These are phyloP conservation scores for Melolontha melolontha DNA, from an alignment of 2,888 invertebrate genomes.

Conservation along the genomic window DNA sequence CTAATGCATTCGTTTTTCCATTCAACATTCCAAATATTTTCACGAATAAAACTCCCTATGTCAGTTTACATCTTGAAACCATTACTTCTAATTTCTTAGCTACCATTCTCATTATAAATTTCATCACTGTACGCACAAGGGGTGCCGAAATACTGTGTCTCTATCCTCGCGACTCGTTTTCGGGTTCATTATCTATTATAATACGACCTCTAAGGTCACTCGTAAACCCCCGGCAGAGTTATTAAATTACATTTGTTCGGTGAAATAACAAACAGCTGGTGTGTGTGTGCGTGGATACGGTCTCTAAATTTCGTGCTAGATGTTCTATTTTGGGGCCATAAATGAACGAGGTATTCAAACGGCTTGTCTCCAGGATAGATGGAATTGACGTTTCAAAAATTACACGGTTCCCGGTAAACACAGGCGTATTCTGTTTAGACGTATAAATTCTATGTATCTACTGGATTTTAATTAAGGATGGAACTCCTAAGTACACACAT, in stretches of 20 bases:
- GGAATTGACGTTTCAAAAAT: conserved; percentile 15
- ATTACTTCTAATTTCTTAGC: too few species aligned
- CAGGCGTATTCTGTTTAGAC: conserved; percentile 4
- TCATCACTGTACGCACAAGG: neutral
- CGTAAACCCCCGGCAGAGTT: conserved; percentile 31
- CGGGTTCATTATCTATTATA: conserved; percentile 42
- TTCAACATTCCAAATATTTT: too few species aligned
- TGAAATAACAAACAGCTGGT: conserved; percentile 24
- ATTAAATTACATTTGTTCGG: conserved; percentile 39
- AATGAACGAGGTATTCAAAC: neutral
- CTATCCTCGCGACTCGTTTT: conserved; percentile 20
- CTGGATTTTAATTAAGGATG: conserved; percentile 29
- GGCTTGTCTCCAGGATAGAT: neutral
- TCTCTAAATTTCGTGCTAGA: conserved; percentile 22
- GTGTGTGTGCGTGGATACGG: neutral
- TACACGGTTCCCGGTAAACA: neutral
- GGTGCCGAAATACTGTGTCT: neutral
- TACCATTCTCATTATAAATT: neutral
- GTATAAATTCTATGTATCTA: neutral
- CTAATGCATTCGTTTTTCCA: too few species aligned
- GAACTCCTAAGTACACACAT: neutral
- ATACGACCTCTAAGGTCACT: conserved; percentile 40
- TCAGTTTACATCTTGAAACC: too few species aligned
- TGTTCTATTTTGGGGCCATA: conserved; percentile 14
- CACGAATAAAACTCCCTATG: too few species aligned